phyloP scores from a whole-genome alignment of 2,797 vertebrate genomes.

The Acanthurus tractus region DNA sequence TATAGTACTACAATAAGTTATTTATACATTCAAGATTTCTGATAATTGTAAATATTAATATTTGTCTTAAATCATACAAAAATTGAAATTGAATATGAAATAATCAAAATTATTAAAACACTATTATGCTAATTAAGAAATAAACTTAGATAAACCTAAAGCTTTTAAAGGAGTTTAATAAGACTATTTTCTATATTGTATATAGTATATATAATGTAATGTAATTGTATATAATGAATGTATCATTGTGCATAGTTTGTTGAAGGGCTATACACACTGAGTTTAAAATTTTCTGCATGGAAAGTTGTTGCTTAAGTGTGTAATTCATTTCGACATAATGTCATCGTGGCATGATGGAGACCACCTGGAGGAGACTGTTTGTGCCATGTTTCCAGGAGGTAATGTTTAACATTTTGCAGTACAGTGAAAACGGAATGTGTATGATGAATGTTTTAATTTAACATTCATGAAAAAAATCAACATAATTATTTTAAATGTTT shows the following conservation, averaged over 20 bases:
- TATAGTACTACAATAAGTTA: background rate
- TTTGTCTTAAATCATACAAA: background rate
- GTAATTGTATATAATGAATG: background rate
- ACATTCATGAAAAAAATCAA: background rate
- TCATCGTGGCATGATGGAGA: background rate
- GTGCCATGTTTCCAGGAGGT: background rate
- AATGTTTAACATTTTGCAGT: conserved; percentile 5
- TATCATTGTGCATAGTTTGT: background rate
- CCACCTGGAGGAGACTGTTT: background rate
- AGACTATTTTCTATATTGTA: no score
- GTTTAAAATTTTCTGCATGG: background rate
- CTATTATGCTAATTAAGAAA: background rate
- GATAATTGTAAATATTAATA: background rate
- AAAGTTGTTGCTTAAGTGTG: background rate
- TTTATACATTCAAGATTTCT: background rate
- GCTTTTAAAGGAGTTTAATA: no score
- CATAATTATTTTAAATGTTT: background rate
- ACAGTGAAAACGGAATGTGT: background rate
- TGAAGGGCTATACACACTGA: background rate
- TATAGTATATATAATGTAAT: no score
- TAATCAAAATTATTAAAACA: background rate
- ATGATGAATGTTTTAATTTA: background rate
- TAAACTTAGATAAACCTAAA: background rate
- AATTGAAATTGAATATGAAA: background rate
- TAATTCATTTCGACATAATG: conserved; percentile 5